These are phyloP conservation scores for Miichthys miiuy DNA, from an alignment of 2,797 vertebrate genomes.

Conservation along the genomic window DNA sequence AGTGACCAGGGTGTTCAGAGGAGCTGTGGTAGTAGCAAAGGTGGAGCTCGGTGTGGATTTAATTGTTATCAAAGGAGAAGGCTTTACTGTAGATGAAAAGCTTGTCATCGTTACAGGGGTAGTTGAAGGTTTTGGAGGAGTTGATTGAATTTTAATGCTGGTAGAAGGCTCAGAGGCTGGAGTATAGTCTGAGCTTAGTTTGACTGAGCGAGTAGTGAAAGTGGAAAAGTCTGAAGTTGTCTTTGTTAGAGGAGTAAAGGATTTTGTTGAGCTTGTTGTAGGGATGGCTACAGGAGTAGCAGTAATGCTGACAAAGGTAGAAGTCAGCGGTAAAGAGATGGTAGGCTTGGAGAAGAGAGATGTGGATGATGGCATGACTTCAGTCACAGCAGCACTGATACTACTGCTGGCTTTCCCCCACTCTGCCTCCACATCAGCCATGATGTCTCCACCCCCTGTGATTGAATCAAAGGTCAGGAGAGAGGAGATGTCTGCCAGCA, in stretches of 20 bases:
- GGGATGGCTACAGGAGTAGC: slow-evolving; percentile 28
- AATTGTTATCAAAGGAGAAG: slow-evolving; percentile 47
- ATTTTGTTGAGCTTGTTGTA: slow-evolving; percentile 5
- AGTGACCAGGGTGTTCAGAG: slow-evolving; percentile 40
- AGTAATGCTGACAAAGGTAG: slow-evolving; percentile 43
- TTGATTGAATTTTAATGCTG: slow-evolving; percentile 46
- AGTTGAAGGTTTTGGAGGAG: slow-evolving; percentile 54
- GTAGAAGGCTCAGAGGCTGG: slow-evolving; percentile 19
- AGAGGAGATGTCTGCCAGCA: slow-evolving; percentile 98
- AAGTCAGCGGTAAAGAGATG: slow-evolving; percentile 51
- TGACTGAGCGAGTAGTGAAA: slow-evolving; percentile 58
- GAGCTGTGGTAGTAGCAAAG: slow-evolving; percentile 42
- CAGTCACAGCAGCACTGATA: slow-evolving; percentile 70
- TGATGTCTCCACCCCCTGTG: slow-evolving; percentile 94
- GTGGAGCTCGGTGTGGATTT: slow-evolving; percentile 49
- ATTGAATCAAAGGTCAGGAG: slow-evolving; percentile 99
- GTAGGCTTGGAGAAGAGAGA: slow-evolving; percentile 64
- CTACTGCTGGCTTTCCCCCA: slow-evolving; percentile 85
- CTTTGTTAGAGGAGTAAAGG: slow-evolving; percentile 36
- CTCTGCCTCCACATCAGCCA: slow-evolving; percentile 94
- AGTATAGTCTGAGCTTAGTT: slow-evolving; percentile 51
- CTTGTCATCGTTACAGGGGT: slow-evolving; percentile 34
- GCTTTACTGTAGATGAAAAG: slow-evolving; percentile 47
- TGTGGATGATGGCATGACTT: slow-evolving; percentile 55
- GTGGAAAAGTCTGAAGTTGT: slow-evolving; percentile 35